Base-by-base conservation (phyloP, 2,113 vertebrate species). In the Neoarius graeffei region DNA sequence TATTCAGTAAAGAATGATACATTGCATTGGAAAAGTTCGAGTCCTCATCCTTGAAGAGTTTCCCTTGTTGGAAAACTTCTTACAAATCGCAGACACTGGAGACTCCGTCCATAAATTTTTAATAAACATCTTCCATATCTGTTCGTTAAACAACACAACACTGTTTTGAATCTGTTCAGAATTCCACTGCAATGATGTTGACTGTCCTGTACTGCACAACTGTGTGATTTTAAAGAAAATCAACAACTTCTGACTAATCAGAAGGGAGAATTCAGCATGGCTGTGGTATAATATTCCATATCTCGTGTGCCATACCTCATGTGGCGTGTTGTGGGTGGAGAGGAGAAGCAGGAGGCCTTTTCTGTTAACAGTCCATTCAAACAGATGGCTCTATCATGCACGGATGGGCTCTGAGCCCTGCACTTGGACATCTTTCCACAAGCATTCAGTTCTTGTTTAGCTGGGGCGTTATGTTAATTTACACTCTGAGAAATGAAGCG, bases 321-420 rank as follows among this genome's bases (percentile, higher is more conserved):
- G 67, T 73, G 10, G 19, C 66, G 86, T 48, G 48, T 86, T 27
- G 83, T 85, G 74, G 79, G 66, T 20, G 64, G 66, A 82, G 14
- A 67, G 23, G 42, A 85, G 80, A 88, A 85, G 83, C 50, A 88
- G 69, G 35, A 62, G 84, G 74, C 42, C 54, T 64, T 88, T 88
- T 84, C 62, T 88, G 62, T 80, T 83, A 71, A 88, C 25, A 27
- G 57, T 87, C 27, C 27, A 15, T 73, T 42, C 9, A 54, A 81
- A 87, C 89, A 90, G 89, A 90, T 88, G 89, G 87, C 87, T 88
- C 50, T 57, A 82, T 88, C 85, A 86, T 88, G 89, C 89, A 86
- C 76, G 87, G 89, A 88, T 90, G 89, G 87, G 83, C 83, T 88
- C 23, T 0, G 4, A 76, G 83, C 86, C 86, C 77, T 90, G 56